phyloP scores from a whole-genome alignment of 2,888 invertebrate species.

The Tridacna gigas region DNA sequence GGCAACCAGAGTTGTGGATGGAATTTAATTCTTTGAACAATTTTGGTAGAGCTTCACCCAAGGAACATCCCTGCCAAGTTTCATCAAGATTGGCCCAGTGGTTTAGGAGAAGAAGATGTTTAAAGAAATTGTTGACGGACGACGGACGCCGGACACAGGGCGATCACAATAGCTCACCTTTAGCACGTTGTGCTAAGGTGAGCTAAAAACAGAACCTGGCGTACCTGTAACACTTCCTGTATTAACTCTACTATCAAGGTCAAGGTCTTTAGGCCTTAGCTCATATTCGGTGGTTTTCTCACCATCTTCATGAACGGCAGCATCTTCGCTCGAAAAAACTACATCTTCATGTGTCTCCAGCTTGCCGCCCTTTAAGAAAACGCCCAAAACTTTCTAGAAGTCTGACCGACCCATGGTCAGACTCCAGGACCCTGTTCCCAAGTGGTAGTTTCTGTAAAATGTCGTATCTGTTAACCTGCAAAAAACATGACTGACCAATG shows the following conservation, averaged over 20 bases:
- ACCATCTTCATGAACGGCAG: constrained; percentile 33
- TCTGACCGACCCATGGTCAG: constrained; percentile 18
- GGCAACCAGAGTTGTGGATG: too few relatives aligned
- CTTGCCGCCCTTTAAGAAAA: constrained; percentile 19
- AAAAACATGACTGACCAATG: too few relatives aligned
- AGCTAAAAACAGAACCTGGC: too few relatives aligned
- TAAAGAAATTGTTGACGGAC: too few relatives aligned
- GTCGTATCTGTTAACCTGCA: not conserved
- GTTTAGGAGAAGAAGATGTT: too few relatives aligned
- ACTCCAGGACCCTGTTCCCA: not conserved
- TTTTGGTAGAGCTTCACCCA: too few relatives aligned
- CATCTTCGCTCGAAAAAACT: constrained; percentile 56
- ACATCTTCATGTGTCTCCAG: constrained; percentile 56
- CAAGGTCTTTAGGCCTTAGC: constrained; percentile 31
- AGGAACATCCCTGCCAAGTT: too few relatives aligned
- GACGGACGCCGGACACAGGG: too few relatives aligned
- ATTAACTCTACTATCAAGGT: constrained; percentile 13
- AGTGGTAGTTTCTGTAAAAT: not conserved
- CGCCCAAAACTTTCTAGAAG: not conserved
- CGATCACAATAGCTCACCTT: too few relatives aligned
- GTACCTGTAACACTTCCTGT: constrained; percentile 52
- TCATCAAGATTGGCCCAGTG: too few relatives aligned
- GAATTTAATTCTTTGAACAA: too few relatives aligned
- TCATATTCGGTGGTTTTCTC: constrained; percentile 50
- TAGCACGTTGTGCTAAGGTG: too few relatives aligned